Evolutionary conservation across 2,888 invertebrate genomes (phyloP).

Genomic region (Griposia aprilina): DNA sequence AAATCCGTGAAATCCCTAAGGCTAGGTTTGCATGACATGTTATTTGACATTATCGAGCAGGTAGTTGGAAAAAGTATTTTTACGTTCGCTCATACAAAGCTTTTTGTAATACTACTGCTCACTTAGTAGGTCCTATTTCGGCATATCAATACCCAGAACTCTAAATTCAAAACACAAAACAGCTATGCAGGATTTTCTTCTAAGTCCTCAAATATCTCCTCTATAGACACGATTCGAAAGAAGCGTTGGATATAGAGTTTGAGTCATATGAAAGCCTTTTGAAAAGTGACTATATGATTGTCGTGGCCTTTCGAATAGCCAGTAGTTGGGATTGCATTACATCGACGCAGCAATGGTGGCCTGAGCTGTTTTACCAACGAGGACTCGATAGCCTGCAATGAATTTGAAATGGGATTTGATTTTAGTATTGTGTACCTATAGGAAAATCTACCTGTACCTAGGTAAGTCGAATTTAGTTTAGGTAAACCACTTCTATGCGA

Average conservation of each 20-base stretch:
- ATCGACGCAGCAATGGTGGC: neutral
- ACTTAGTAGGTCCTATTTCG: too few relatives aligned
- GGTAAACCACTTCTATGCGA: neutral
- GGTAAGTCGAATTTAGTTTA: neutral
- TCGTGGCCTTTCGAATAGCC: conserved; percentile 38
- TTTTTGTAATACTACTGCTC: too few relatives aligned
- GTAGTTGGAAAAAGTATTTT: too few relatives aligned
- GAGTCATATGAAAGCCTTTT: conserved; percentile 13
- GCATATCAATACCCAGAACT: too few relatives aligned
- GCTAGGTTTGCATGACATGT: too few relatives aligned
- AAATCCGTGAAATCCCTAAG: too few relatives aligned
- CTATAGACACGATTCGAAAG: neutral
- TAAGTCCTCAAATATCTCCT: conserved; percentile 17
- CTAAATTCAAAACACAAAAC: too few relatives aligned
- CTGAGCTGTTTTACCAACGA: conserved; percentile 50
- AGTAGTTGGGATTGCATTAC: conserved; percentile 48
- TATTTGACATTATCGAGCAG: too few relatives aligned
- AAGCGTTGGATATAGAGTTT: conserved; percentile 24
- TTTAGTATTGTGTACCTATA: neutral
- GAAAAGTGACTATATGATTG: conserved; percentile 29
- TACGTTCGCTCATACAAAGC: too few relatives aligned
- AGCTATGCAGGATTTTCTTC: too few relatives aligned
- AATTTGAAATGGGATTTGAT: conserved; percentile 37
- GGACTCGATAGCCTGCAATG: conserved; percentile 16
- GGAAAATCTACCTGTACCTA: neutral